Base-by-base conservation (phyloP, 1,140 invertebrate genomes). In the Uloborus diversus region DNA sequence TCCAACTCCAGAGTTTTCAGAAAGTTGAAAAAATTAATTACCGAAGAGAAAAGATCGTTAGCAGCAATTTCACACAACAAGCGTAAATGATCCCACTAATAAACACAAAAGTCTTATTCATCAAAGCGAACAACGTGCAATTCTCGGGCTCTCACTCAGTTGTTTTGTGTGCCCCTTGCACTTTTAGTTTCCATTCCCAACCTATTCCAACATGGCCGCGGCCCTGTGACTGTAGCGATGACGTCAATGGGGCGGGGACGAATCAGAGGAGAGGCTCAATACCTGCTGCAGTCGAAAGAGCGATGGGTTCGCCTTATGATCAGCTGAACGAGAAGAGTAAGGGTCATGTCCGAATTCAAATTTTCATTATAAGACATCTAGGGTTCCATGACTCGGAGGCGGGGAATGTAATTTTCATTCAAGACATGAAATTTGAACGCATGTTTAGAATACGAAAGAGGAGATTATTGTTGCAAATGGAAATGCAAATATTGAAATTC, bases 321-420 rank as follows among this genome's bases (percentile, higher is more conserved):
- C 73, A 78, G 73, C 73, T 78, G 73, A 78, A 78, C 61, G 59
- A 62, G 59, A 62, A 62, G 59, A 27, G 61, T 78, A 78, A 78
- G 73, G 73, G 73, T 78, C 73, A 78, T 65, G 57, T 64, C 23
- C 37, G 25, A 17, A 28, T 1, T 27, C 28, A 64, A 64, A 32
- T 33, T 35, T 73, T 42, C 37, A 42, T 2, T 42, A n/a, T n/a
- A n/a, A n/a, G n/a, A n/a, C n/a, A n/a, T n/a, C n/a, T n/a, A n/a
- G 51, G 7, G 20, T n/a, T 14, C 37, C 9, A 47, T 37, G 35
- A 25, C 32, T 25, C 35, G 33, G 32, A 64, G 61, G 32, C 61
- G 35, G 27, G n/a, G 61, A 37, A 64, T 37, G 35, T 64, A 35
- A 64, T 64, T 64, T 64, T 37, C 25, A 64, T 37, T n/a, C n/a